Conservation (phyloP, 1,140 invertebrate species). For the Pseudobourletiella spinata region DNA sequence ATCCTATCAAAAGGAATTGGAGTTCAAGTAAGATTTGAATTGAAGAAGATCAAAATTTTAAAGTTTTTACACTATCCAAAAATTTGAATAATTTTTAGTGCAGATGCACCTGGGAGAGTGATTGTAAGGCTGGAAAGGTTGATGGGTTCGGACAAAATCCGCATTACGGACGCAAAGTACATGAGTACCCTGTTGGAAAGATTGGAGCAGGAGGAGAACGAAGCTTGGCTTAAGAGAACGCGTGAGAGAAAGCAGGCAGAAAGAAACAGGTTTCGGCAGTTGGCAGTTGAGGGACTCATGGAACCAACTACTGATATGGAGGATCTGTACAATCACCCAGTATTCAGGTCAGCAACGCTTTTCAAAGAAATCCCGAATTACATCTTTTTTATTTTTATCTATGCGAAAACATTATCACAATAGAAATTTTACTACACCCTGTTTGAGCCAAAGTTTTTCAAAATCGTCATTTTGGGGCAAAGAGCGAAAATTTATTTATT, state of each 20-base stretch:
- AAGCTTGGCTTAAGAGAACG: constrained; percentile 14
- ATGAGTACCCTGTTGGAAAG: constrained; percentile 19
- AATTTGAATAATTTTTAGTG: background rate
- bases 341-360: constrained; percentile 26
- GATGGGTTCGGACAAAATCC: constrained; percentile 28
- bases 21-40: constrained; percentile 24
- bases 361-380: background rate
- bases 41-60: no score
- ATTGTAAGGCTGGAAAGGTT: constrained; percentile 29
- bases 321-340: constrained; percentile 28
- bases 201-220: constrained; percentile 24
- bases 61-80: background rate
- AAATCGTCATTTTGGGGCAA: no score
- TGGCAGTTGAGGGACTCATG: constrained; percentile 26
- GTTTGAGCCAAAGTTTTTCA: no score
- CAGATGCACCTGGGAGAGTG: constrained; percentile 21
- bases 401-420: background rate
- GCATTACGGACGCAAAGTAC: constrained; percentile 27
- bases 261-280: constrained; percentile 16
- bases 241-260: constrained; percentile 20
- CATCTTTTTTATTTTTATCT: background rate
- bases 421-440: no score
- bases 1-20: constrained; percentile 25
- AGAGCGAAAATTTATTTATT: no score
- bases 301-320: constrained; percentile 30